Evolutionary conservation across 2,888 invertebrate species (phyloP), one percentile per base, ranked within the genome.

Genomic region (Limnephilus marmoratus): DNA sequence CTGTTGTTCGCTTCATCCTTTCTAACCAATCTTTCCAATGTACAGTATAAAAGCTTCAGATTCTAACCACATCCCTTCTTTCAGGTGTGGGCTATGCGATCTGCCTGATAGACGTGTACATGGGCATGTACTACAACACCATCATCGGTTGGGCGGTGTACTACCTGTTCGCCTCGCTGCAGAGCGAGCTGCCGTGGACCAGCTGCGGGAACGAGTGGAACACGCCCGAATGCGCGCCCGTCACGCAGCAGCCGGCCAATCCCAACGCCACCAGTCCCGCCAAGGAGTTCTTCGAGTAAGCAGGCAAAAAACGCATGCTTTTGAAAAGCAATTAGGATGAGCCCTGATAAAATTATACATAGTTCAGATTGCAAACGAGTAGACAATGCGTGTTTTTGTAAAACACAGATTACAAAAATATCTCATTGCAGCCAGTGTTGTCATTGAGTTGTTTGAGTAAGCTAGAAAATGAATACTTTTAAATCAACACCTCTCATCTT

Each of bases 81-180:
- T 24, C 96, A 99, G 99, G 99, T 94, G 98, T 99, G 90, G 99
- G 99, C 91, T 99, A 99, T 96, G 99, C 99, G 15, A 99, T 99
- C 95, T 99, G 99, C 95, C 97, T 99, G 95, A 98, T 99, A 94
- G 99, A 99, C 96, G 97, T 99, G 95, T 99, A 99, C 96, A 98
- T 98, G 97, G 98, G 98, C 94, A 99, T 99, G 98, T 99, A 99
- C 96, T 99, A 99, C 96, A 99, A 99, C 96, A 99, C 99, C 89
- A 98, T 99, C 95, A 99, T 99, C 94, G 98, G 99, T 87, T 99
- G 99, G 98, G 99, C 99, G 85, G 98, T 99, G 91, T 99, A 98
- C 96, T 99, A 98, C 96, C 96, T 98, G 94, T 97, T 98, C 94
- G 98, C 98, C 24, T 98, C 98, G 94, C 98, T 98, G 95, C 97